phyloP scores from a whole-genome alignment of 2,888 invertebrate species.

The Drosophila paramelanica region DNA sequence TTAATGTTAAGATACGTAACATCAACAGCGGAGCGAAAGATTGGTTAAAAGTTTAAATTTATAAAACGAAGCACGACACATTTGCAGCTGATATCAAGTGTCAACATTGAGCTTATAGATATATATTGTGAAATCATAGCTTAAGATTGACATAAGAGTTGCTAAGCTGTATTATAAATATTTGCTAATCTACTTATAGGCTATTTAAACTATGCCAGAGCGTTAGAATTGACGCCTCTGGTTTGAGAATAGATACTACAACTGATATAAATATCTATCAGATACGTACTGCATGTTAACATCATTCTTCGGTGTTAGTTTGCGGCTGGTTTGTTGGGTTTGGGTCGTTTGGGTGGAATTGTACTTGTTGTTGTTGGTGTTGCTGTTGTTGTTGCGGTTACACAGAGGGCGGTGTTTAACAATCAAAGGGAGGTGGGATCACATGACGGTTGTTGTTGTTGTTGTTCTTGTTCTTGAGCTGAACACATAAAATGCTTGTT shows the following conservation, averaged over 20 bases:
- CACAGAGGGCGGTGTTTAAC: conserved; percentile 42
- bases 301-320: conserved; percentile 78
- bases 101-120: conserved; percentile 45
- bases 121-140: conserved; percentile 1
- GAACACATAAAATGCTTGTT: conserved; percentile 51
- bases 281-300: conserved; percentile 73
- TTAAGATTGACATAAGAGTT: conserved; percentile 39
- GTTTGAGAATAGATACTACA: conserved; percentile 19
- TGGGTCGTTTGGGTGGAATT: conserved; percentile 46
- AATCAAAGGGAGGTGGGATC: conserved; percentile 27
- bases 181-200: conserved; percentile 51
- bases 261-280: conserved; percentile 17
- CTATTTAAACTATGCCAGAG: conserved; percentile 16
- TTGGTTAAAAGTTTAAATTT: conserved; percentile 27
- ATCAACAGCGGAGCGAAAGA: conserved; percentile 48
- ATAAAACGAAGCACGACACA: conserved; percentile 45
- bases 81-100: conserved; percentile 49
- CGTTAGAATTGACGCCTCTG: conserved; percentile 25
- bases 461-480: conserved; percentile 36
- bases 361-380: conserved; percentile 30
- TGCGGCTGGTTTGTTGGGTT: conserved; percentile 65
- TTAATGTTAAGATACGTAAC: conserved; percentile 51
- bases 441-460: conserved; percentile 29
- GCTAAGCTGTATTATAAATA: conserved; percentile 49
- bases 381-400: conserved; percentile 41